These are phyloP conservation scores for Melieria crassipennis DNA, from an alignment of 2,888 invertebrate genomes.

Conservation along the genomic window DNA sequence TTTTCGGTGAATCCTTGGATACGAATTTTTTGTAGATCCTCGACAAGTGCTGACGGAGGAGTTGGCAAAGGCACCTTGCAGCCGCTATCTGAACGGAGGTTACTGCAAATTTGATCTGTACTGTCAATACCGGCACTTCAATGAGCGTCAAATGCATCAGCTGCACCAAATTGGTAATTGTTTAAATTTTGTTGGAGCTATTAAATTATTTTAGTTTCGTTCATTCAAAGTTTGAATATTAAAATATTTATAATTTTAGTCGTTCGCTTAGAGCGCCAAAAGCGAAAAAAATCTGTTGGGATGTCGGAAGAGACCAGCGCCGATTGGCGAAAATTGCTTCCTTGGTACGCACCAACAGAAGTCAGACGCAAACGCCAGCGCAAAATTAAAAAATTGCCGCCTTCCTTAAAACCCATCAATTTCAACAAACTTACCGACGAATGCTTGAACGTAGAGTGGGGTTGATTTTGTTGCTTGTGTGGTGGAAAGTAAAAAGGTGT, in stretches of 20 bases:
- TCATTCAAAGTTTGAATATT: background rate
- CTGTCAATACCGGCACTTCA: constrained; percentile 60
- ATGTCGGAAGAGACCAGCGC: constrained; percentile 1
- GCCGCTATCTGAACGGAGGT: constrained; percentile 49
- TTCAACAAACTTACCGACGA: constrained; percentile 39
- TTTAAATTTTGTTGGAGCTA: background rate
- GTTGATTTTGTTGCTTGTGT: constrained; percentile 32
- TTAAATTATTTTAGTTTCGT: background rate
- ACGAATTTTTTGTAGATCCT: constrained; percentile 47
- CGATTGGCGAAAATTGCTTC: constrained; percentile 12
- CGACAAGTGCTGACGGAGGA: constrained; percentile 49
- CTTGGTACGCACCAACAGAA: constrained; percentile 30
- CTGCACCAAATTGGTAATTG: constrained; percentile 51
- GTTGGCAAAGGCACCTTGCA: constrained; percentile 50
- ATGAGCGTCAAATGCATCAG: constrained; percentile 49
- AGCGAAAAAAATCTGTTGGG: background rate
- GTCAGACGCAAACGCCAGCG: constrained; percentile 22
- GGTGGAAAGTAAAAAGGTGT: no score
- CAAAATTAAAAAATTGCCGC: constrained; percentile 39
- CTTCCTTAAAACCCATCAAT: constrained; percentile 47
- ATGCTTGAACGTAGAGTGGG: constrained; percentile 42
- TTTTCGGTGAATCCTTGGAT: background rate
- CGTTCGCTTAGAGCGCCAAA: constrained; percentile 20
- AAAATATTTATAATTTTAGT: background rate
- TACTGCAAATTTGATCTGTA: constrained; percentile 57